Evolutionary conservation across 2,888 invertebrate genomes (phyloP), one percentile per base, ranked within the genome.

Genomic region (Ennomos erosarius): DNA sequence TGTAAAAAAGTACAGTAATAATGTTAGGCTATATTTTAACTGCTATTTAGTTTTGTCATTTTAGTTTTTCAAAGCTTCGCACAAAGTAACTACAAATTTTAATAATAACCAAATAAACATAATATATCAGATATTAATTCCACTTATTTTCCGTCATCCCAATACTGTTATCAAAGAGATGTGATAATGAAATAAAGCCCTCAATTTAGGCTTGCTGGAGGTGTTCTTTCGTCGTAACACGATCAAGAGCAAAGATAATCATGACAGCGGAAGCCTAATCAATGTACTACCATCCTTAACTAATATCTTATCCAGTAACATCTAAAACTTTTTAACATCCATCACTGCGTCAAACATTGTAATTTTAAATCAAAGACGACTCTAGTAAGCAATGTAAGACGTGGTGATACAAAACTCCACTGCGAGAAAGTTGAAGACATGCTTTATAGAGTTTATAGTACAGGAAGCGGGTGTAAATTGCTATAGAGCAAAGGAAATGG

Each of bases 381-480:
- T 8, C 9, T 9, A 10, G n/a, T 33, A 9, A 37, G 57, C 8
- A 57, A 48, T 57, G 57, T 37, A 57, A 38, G 10, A 8, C 0
- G 11, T 13, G 9, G 9, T n/a, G n/a, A n/a, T 40, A 4, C 10
- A 40, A 11, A 34, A 2, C 36, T 8, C 35, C n/a, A 35, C 34
- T 2, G 5, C 3, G 11, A 10, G 42, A 26, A 11, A 33, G 26
- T 37, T 38, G 37, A 16, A 37, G 33, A 13, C 36, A 40, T 12
- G 51, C 26, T 52, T 51, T 42, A 33, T 56, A 46, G 36, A 37
- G 50, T 1, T 8, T 13, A 43, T 43, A 10, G 47, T 43, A 48
- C 48, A 36, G 58, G 54, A 54, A 35, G 46, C n/a, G 42, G 46
- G 59, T 59, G 59, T 50, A 59, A 59, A 54, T 59, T 59, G 59